phyloP scores from a whole-genome alignment of 1,140 invertebrate species.

The Conus ventricosus region DNA sequence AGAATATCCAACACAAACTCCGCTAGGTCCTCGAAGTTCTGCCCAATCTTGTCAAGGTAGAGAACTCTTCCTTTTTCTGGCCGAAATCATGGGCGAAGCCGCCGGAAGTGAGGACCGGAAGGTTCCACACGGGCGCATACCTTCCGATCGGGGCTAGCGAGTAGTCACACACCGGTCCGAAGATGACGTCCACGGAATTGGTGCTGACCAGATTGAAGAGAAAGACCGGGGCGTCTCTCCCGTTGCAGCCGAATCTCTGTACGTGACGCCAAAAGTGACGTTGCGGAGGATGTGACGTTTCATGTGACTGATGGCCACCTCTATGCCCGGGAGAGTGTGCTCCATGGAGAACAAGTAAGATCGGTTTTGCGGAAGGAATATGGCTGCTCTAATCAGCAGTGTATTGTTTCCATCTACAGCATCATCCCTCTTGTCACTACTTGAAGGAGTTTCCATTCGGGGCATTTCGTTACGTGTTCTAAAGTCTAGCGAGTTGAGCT shows the following conservation, averaged over 20 bases:
- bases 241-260: constrained; percentile 70
- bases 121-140: constrained; percentile 90
- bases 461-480: too few species aligned
- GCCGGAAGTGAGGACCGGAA: constrained; percentile 90
- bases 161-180: constrained; percentile 94
- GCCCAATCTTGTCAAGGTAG: constrained; percentile 62
- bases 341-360: constrained; percentile 51
- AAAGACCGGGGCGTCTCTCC: constrained; percentile 66
- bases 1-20: constrained; percentile 81
- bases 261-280: constrained; percentile 53
- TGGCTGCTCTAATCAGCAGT: neutral
- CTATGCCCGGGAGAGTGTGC: constrained; percentile 52
- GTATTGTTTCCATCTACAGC: too few species aligned
- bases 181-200: constrained; percentile 80
- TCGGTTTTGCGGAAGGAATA: neutral
- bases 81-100: constrained; percentile 88
- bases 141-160: constrained; percentile 91
- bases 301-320: constrained; percentile 53
- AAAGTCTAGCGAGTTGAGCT: too few species aligned
- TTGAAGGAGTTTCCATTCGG: too few species aligned
- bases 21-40: constrained; percentile 84
- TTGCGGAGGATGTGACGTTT: constrained; percentile 28
- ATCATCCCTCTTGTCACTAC: too few species aligned
- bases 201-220: constrained; percentile 66
- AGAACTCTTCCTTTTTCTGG: constrained; percentile 47